A percentile compares a stretch with the other conserved stretches of the same genome.
phyloP scores from a whole-genome alignment of 2,797 vertebrate species.

The Threskiornis aethiopicus region DNA sequence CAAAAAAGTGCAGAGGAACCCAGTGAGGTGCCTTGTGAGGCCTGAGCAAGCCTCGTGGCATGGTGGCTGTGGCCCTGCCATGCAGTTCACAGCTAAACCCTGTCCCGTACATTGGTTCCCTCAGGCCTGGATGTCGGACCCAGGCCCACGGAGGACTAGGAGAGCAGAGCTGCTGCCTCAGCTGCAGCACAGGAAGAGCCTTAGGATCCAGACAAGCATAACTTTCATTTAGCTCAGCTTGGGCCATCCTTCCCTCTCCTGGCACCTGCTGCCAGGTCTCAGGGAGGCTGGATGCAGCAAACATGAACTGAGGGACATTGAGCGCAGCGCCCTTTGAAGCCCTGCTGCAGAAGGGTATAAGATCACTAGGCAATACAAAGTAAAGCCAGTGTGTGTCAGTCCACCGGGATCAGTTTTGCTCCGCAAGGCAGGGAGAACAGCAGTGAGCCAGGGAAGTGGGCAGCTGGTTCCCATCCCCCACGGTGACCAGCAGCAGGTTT shows the following conservation, averaged over 20 bases:
- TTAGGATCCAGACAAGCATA: too few relatives aligned
- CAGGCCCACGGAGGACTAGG: fast-evolving
- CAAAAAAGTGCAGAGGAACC: not conserved
- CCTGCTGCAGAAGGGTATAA: fast-evolving
- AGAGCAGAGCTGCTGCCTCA: not conserved
- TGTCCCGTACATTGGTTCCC: fast-evolving
- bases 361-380: not conserved
- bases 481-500: not conserved
- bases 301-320: fast-evolving
- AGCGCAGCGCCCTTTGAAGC: fast-evolving
- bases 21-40: not conserved
- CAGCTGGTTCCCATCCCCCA: not conserved
- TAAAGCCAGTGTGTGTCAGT: fast-evolving
- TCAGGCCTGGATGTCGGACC: not conserved
- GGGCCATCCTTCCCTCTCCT: not conserved
- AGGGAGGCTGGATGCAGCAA: not conserved
- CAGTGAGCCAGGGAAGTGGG: fast-evolving
- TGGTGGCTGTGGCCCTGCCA: fast-evolving
- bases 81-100: not conserved
- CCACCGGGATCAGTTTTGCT: not conserved
- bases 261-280: not conserved
- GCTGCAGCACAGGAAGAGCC: not conserved
- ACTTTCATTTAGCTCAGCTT: not conserved
- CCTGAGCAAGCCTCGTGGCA: fast-evolving
- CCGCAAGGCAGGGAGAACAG: not conserved